Percentiles rank a stretch among this genome's conserved stretches.
These are phyloP conservation scores for Sebastes aleutianus DNA, from an alignment of 2,797 vertebrate genomes.

Conservation along the genomic window DNA sequence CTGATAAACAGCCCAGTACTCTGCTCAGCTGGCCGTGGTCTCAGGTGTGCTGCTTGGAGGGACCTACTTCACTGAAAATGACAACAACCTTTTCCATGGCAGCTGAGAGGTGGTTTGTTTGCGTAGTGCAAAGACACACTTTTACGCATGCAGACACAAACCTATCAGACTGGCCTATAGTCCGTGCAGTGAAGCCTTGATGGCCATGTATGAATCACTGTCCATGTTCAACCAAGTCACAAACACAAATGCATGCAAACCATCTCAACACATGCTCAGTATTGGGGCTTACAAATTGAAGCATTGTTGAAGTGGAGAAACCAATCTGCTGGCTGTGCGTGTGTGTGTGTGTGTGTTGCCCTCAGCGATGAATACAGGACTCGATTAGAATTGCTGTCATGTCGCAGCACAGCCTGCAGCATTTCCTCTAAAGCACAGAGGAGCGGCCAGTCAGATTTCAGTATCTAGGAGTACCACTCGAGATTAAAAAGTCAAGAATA, in stretches of 20 bases:
- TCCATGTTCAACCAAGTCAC: background rate
- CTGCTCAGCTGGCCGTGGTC: background rate
- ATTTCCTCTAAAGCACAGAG: constrained; percentile 47
- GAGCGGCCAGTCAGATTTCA: constrained; percentile 39
- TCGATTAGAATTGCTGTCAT: constrained; percentile 78
- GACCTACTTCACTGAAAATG: background rate
- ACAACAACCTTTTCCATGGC: background rate
- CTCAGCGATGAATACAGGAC: constrained; percentile 67
- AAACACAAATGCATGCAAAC: constrained; percentile 20
- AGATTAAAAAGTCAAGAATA: constrained; percentile 40
- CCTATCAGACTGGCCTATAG: background rate
- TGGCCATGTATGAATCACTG: background rate
- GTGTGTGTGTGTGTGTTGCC: constrained; percentile 37
- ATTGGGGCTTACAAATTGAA: constrained; percentile 15
- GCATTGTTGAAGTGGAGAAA: constrained; percentile 34
- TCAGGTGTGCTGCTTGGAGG: background rate
- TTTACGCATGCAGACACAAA: background rate
- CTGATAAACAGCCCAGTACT: background rate
- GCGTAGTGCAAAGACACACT: background rate
- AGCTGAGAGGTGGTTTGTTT: constrained; percentile 3
- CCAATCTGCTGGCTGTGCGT: constrained; percentile 27
- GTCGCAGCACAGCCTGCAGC: constrained; percentile 64
- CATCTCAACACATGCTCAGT: background rate
- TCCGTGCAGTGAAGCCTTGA: background rate
- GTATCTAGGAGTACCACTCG: constrained; percentile 11